These are phyloP conservation scores for Pygmarrhopalites habei DNA, from an alignment of 1,140 invertebrate species.

Conservation along the genomic window DNA sequence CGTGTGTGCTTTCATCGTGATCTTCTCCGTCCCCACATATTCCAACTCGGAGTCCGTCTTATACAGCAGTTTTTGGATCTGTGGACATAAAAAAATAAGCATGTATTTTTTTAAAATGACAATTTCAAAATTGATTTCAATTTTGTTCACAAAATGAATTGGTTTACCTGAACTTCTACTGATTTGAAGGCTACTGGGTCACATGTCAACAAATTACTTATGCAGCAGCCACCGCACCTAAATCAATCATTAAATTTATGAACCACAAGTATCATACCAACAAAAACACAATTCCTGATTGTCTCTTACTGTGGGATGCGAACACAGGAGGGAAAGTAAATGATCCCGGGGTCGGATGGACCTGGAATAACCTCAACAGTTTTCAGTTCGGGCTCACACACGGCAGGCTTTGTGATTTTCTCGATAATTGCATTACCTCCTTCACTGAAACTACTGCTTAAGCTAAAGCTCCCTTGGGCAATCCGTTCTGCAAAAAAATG, in stretches of 20 bases:
- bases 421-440: too few species aligned
- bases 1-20: slow-evolving; percentile 3
- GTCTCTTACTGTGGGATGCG: slow-evolving; percentile 18
- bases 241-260: too few species aligned
- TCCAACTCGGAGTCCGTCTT: slow-evolving; percentile 8
- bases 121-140: neutral
- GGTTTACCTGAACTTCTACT: slow-evolving; percentile 16
- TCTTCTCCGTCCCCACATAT: neutral
- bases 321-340: slow-evolving; percentile 16
- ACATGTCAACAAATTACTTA: slow-evolving; percentile 15
- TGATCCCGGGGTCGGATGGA: neutral
- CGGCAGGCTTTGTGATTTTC: slow-evolving; percentile 8
- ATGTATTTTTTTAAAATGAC: neutral
- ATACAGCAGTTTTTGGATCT: slow-evolving; percentile 4
- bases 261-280: too few species aligned
- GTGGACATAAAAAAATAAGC: neutral
- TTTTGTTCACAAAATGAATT: neutral
- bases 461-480: too few species aligned
- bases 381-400: slow-evolving; percentile 18
- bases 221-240: slow-evolving; percentile 31
- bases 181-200: slow-evolving; percentile 9
- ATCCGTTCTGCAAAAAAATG: too few species aligned
- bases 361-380: slow-evolving; percentile 12
- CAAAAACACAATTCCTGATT: too few species aligned
- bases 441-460: too few species aligned